Base-by-base conservation (phyloP, 35 echinoderm and acorn worm genomes). In the Diadema setosum region DNA sequence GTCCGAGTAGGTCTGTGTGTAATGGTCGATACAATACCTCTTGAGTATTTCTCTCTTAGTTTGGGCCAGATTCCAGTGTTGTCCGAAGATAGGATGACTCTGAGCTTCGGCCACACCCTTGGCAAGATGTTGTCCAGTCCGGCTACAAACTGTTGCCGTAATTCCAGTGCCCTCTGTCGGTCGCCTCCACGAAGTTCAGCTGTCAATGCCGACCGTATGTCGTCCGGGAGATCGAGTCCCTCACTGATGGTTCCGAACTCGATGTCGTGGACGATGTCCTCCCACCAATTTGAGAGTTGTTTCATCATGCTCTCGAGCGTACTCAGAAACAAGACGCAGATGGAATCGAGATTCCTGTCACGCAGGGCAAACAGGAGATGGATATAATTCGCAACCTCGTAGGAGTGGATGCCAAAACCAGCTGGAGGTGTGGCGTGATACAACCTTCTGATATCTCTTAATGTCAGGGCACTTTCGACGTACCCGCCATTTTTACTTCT, bases 291-390 rank as follows among this genome's bases (percentile, higher is more conserved):
- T 31, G 86, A 82, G 1, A 94, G 57, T n/a, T 76, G 70, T 4
- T 32, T 9, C 11, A 76, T 17, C 35, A 76, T 41, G 4, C 3
- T 42, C 70, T 76, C 70, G 18, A 76, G 35, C 5, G 43, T 20
- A 20, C n/a, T 42, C 3, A 76, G n/a, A n/a, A n/a, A 94, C 7
- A 20, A 2, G 32, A 29, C 16, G 1, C 7, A 7, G 1, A 94
- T 24, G 15, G 4, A 42, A 18, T 55, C 67, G 5, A 94, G 57
- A 46, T 90, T 49, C 11, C 46, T 46, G 61, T 94, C 93, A 15
- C 82, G 34, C 2, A 94, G 56, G 25, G 65, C 87, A 70, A 94
- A 94, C 2, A 94, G 83, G 7, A 94, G 35, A 32, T 94, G 82
- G 5, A 94, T 83, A 30, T 94, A 94, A 42, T 59, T 55, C 41